A percentile compares a stretch with the other conserved stretches of the same genome.
Conservation (phyloP, 2,888 invertebrate genomes). For the Melipona beecheii region DNA sequence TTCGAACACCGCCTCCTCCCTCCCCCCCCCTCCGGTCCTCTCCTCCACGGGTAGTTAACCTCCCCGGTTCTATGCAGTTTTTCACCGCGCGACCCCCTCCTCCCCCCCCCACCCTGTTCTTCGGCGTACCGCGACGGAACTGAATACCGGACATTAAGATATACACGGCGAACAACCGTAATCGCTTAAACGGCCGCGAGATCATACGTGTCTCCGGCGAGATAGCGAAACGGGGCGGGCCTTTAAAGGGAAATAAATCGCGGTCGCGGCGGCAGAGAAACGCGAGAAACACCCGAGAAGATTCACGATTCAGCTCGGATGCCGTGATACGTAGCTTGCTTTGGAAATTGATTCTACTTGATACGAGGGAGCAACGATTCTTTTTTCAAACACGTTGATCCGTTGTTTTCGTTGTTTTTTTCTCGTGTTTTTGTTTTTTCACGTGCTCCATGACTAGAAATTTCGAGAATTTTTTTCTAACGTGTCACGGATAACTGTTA, state of each 20-base stretch:
- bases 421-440: too few species aligned
- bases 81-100: conserved; percentile 26
- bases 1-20: conserved; percentile 61
- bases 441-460: too few species aligned
- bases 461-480: too few species aligned
- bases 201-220: conserved; percentile 53
- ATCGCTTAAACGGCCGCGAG: conserved; percentile 47
- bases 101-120: not conserved
- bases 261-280: not conserved
- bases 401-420: too few species aligned
- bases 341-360: not conserved
- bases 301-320: not conserved
- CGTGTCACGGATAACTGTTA: too few species aligned
- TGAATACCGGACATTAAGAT: conserved; percentile 64
- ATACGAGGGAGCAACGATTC: too few species aligned
- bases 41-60: conserved; percentile 58
- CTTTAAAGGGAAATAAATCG: conserved; percentile 41
- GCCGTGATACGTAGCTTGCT: not conserved
- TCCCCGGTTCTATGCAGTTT: conserved; percentile 44
- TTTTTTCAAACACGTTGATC: too few species aligned
- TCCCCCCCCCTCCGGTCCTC: conserved; percentile 49
- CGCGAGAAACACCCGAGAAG: not conserved
- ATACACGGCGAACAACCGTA: conserved; percentile 50
- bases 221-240: conserved; percentile 50
- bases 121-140: conserved; percentile 17